Conservation (phyloP, 2,113 vertebrate species). For the Zapornia atra region DNA sequence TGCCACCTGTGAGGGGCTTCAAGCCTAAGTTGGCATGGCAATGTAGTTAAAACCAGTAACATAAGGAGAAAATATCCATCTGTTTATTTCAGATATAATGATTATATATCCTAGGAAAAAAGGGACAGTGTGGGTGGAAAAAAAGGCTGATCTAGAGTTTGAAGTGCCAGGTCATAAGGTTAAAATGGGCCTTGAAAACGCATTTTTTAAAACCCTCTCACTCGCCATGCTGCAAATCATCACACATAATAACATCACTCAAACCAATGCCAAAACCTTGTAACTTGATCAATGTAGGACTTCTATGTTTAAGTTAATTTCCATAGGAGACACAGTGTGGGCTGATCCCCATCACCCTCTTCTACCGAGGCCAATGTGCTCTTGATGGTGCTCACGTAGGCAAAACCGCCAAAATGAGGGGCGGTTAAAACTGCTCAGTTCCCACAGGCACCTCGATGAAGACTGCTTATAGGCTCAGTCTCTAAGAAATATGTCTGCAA, state of each 20-base stretch:
- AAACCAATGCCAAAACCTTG: not conserved
- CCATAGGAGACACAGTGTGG: not conserved
- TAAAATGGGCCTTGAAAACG: not conserved
- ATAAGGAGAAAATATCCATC: not conserved
- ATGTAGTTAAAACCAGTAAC: not conserved
- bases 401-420: not conserved
- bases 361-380: fast-evolving
- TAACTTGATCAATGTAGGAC: not conserved
- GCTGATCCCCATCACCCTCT: not conserved
- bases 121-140: not conserved
- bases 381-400: fast-evolving
- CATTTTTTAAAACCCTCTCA: not conserved
- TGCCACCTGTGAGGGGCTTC: not conserved
- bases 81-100: not conserved
- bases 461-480: not conserved
- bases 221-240: not conserved
- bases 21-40: not conserved
- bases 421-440: not conserved
- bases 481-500: not conserved
- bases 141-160: not conserved
- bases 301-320: not conserved
- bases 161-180: not conserved
- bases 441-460: not conserved
- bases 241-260: fast-evolving
- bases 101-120: not conserved